A percentile compares a stretch with the other conserved stretches of the same genome.
These are phyloP conservation scores for Leptopilina drosophilae DNA, from an alignment of 2,888 invertebrate genomes.

Conservation along the genomic window DNA sequence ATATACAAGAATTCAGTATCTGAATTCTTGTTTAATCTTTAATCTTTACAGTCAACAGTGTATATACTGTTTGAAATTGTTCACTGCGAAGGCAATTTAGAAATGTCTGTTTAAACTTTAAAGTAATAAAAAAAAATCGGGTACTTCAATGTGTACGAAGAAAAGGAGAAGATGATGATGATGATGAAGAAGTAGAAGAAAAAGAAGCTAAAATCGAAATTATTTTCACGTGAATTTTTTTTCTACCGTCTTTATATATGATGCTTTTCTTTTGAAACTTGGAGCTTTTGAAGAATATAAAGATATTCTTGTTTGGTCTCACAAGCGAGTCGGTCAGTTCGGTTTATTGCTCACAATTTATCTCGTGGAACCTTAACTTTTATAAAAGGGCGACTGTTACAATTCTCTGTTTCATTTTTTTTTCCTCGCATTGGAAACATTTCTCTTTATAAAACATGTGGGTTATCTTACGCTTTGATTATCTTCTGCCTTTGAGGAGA, in stretches of 20 bases:
- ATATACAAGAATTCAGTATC: slow-evolving; percentile 11
- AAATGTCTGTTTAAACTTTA: background rate
- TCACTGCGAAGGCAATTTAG: background rate
- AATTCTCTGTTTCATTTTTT: background rate
- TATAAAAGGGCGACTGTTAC: slow-evolving; percentile 11
- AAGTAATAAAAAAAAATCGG: background rate
- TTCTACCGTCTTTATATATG: background rate
- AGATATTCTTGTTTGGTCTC: background rate
- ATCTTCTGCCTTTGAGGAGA: too few relatives aligned
- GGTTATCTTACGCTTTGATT: background rate
- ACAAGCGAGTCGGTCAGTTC: background rate
- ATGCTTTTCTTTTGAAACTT: background rate
- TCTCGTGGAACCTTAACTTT: background rate
- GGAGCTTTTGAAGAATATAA: background rate
- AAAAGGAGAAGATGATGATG: too few relatives aligned
- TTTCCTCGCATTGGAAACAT: background rate
- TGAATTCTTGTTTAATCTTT: too few relatives aligned
- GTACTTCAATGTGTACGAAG: background rate
- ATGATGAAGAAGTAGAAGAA: background rate
- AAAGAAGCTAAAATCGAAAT: background rate
- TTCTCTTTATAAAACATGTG: background rate
- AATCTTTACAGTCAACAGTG: too few relatives aligned
- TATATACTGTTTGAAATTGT: background rate
- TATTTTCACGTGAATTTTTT: background rate
- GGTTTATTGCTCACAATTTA: background rate